These are phyloP conservation scores for Pygocentrus nattereri DNA, from an alignment of 2,797 vertebrate species.

Conservation along the genomic window DNA sequence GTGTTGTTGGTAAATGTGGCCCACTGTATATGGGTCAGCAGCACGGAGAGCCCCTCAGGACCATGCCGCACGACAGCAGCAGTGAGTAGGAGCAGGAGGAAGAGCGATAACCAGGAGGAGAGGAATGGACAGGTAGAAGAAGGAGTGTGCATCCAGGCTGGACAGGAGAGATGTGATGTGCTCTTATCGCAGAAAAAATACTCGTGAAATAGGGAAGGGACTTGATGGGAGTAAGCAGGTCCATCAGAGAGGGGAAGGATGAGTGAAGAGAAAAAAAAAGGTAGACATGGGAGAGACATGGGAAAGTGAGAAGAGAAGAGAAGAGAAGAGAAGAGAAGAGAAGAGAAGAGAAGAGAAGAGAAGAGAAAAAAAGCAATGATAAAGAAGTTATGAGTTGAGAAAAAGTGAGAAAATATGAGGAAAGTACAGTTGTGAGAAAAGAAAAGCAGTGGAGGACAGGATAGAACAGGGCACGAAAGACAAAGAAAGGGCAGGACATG, in stretches of 20 bases:
- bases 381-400: not conserved
- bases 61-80: constrained; percentile 37
- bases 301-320: too few relatives aligned
- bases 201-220: not conserved
- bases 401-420: not conserved
- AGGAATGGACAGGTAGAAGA: not conserved
- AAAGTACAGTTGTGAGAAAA: not conserved
- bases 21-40: constrained; percentile 49
- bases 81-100: constrained; percentile 28
- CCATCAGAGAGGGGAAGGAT: not conserved
- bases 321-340: not conserved
- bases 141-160: not conserved
- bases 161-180: not conserved
- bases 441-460: not conserved
- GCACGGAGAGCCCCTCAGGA: constrained; percentile 52
- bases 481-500: not conserved
- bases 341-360: too few relatives aligned
- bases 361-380: not conserved
- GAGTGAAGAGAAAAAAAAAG: not conserved
- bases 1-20: constrained; percentile 68
- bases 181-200: not conserved
- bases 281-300: not conserved
- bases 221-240: not conserved
- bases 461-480: not conserved
- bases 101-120: constrained; percentile 22